Evolutionary conservation across 2,113 vertebrate species (phyloP), one percentile per base, ranked within the genome.

Genomic region (Strix uralensis): DNA sequence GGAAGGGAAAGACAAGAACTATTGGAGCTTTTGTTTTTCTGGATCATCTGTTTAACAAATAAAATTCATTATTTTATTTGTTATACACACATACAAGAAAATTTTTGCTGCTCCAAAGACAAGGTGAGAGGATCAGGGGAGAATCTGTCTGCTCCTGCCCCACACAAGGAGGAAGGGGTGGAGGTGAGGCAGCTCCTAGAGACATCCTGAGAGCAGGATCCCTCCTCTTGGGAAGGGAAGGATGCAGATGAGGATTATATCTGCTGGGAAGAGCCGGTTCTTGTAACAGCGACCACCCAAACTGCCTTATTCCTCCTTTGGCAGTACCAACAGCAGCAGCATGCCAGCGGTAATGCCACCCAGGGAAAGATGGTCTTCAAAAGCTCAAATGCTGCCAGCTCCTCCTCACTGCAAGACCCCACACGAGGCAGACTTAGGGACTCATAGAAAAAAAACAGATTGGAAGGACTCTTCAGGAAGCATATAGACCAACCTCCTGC

Each of bases 161-260:
- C 26, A 32, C 12, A 51, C 44, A 30, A 40, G 9, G 21, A 80
- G 12, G n/a, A 38, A 74, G 36, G 26, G 40, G 13, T 2, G 2
- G 85, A 71, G 63, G 42, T 1, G 5, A 70, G 59, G 79, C 6
- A 40, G 40, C 61, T 88, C 67, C 67, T 26, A 1, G 2, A 66
- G 57, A 63, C 20, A 63, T 23, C 40, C 34, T 9, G 29, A 75
- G 42, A 84, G 26, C 63, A 63, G 73, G 21, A 65, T 30, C 36
- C 26, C 11, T 74, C 32, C 57, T 52, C 10, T 3, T 26, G 66
- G n/a, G 36, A 58, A 51, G 20, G 27, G 52, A 73, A 66, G 36
- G 30, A 44, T 1, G 6, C 49, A 59, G 34, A 52, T 0, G 3
- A 49, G 40, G 34, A 73, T 4, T 54, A 0, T 2, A n/a, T 13